A percentile compares a stretch with the other conserved stretches of the same genome.
Evolutionary conservation across 2,113 vertebrate species (phyloP).

Genomic region (Hippocampus guttulatus): DNA sequence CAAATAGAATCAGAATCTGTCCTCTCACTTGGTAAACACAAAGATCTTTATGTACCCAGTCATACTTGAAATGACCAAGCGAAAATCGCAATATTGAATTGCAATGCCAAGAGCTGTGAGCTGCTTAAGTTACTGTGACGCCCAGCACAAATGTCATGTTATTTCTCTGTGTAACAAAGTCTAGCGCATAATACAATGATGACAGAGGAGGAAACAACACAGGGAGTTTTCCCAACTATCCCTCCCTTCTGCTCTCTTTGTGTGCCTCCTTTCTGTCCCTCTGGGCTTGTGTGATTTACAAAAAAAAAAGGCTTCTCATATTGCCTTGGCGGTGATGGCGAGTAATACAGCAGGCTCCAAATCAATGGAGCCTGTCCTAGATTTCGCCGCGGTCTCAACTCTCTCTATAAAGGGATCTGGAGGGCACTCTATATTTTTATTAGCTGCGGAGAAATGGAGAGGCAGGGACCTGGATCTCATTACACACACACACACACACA

Average conservation of each 20-base stretch:
- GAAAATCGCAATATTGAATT: conserved; percentile 14
- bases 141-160: conserved; percentile 8
- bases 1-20: conserved; percentile 35
- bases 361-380: conserved; percentile 77
- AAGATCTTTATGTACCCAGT: not conserved
- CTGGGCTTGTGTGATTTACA: conserved; percentile 63
- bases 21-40: not conserved
- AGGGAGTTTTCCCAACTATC: conserved; percentile 51
- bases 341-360: conserved; percentile 73
- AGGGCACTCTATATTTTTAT: conserved; percentile 73
- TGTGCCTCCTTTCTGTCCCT: conserved; percentile 46
- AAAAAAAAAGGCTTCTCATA: conserved; percentile 68
- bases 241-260: conserved; percentile 7
- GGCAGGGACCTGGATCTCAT: conserved; percentile 67
- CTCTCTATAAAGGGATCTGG: conserved; percentile 75
- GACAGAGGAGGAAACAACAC: conserved; percentile 47
- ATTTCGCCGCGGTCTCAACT: conserved; percentile 67
- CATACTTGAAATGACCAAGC: conserved; percentile 22
- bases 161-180: conserved; percentile 20
- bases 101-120: not conserved
- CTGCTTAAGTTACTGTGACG: conserved; percentile 12
- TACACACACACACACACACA: conserved; percentile 43
- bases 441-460: conserved; percentile 69
- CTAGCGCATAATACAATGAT: not conserved
- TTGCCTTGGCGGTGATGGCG: conserved; percentile 67